Evolutionary conservation across 2,797 vertebrate genomes (phyloP), one percentile per base, ranked within the genome.

Genomic region (Spinibarbus caldwelli): DNA sequence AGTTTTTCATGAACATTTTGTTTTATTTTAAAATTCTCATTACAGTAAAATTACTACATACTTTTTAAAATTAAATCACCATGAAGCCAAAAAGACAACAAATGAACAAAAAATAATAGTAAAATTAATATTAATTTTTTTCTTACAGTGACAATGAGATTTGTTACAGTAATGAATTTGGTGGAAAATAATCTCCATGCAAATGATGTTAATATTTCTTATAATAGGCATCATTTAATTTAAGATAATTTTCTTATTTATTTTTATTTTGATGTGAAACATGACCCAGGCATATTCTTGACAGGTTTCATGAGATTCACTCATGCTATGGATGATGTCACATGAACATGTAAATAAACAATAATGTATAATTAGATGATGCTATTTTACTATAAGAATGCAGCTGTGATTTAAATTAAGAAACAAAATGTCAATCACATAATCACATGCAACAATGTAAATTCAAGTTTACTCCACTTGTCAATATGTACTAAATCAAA

Each of bases 351-450:
- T 86, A 83, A 80, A 88, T 88, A 80, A 80, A 71, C 49, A 36
- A 57, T 83, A 36, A 57, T 83, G 75, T 83, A 62, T 66, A 73
- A 80, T 81, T 79, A 86, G 75, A 85, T 34, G 23, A 82, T 82
- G 52, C 43, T 88, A 89, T 89, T 89, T 89, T 89, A 75, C 78
- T 86, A 86, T 84, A 82, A 36, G 62, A 83, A 70, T 54, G 43
- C 62, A 85, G 19, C 49, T 31, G 41, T 21, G 43, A 62, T 47
- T 45, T 73, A 67, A 66, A 31, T 70, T 17, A 67, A 59, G 43
- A 57, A 19, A 72, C 12, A 67, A 7, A 64, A 47, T 67, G 29
- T 47, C 62, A 78, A 49, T 66, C 62, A 64, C 62, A 17, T 89
- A 64, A 80, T 83, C 64, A 67, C 38, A 41, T 66, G 45, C 70